Conservation (phyloP, 2,888 invertebrate genomes). For the Epirrhoe alternata region DNA sequence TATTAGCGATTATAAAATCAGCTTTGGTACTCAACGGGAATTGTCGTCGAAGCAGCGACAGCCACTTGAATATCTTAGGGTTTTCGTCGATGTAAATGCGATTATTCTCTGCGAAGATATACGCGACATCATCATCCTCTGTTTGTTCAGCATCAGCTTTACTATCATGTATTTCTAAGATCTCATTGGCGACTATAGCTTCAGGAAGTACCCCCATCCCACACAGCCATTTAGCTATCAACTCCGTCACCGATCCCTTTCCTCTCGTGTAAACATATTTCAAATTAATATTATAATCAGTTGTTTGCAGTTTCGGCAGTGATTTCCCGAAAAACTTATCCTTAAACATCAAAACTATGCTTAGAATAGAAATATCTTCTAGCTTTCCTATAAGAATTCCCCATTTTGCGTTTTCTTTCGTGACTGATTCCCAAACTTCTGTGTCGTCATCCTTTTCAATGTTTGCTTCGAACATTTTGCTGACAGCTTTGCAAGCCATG, state of each 20-base stretch:
- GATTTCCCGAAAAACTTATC: constrained; percentile 67
- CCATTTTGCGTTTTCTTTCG: constrained; percentile 95
- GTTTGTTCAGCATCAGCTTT: constrained; percentile 45
- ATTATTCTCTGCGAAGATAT: constrained; percentile 69
- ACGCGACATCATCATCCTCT: constrained; percentile 60
- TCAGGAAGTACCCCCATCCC: constrained; percentile 89
- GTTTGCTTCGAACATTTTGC: constrained; percentile 76
- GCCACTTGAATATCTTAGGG: constrained; percentile 85
- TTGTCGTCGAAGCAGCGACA: constrained; percentile 88
- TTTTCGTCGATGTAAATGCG: constrained; percentile 69
- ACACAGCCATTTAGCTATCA: constrained; percentile 94
- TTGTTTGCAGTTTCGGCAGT: constrained; percentile 83
- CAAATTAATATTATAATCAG: constrained; percentile 86
- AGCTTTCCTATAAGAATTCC: constrained; percentile 93
- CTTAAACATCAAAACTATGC: constrained; percentile 87
- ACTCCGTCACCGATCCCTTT: constrained; percentile 94
- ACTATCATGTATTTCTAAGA: constrained; percentile 60
- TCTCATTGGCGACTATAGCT: constrained; percentile 84
- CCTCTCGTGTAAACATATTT: constrained; percentile 87
- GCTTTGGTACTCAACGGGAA: constrained; percentile 95
- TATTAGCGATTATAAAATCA: constrained; percentile 92
- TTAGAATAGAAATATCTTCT: constrained; percentile 93
- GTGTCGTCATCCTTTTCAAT: constrained; percentile 78
- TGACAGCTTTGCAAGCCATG: constrained; percentile 92
- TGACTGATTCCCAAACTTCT: constrained; percentile 92